phyloP scores from a whole-genome alignment of 2,113 vertebrate genomes.

The Crotalus tigris region DNA sequence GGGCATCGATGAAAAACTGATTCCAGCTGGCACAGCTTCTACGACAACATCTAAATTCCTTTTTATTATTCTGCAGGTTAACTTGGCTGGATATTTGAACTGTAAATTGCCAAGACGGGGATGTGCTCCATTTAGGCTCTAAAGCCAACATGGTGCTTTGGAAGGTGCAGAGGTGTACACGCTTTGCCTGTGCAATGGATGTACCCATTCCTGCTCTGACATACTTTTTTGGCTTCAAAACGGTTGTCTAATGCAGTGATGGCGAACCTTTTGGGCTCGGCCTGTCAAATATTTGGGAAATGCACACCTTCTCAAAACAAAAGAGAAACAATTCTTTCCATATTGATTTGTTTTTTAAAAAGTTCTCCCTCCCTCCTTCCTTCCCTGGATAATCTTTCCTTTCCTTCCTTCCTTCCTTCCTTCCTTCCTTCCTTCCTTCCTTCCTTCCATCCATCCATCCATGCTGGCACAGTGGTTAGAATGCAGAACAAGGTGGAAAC shows the following conservation, averaged over 20 bases:
- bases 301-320: neutral
- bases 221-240: neutral
- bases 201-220: neutral
- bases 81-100: neutral
- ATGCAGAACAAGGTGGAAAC: too few relatives aligned
- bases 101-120: neutral
- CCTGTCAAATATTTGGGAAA: neutral
- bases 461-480: too few relatives aligned
- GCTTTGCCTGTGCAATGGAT: neutral
- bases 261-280: too few relatives aligned
- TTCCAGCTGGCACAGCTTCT: neutral
- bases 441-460: too few relatives aligned
- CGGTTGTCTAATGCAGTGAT: neutral
- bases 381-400: too few relatives aligned
- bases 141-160: neutral
- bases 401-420: too few relatives aligned
- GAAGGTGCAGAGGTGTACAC: neutral
- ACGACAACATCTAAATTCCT: neutral
- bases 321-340: neutral
- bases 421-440: too few relatives aligned
- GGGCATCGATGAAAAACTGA: neutral
- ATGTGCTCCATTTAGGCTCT: neutral
- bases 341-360: neutral
- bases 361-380: too few relatives aligned
- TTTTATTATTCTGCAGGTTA: neutral